Evolutionary conservation across 2,797 vertebrate genomes (phyloP), one percentile per base, ranked within the genome.

Genomic region (Corythornis leucogaster): DNA sequence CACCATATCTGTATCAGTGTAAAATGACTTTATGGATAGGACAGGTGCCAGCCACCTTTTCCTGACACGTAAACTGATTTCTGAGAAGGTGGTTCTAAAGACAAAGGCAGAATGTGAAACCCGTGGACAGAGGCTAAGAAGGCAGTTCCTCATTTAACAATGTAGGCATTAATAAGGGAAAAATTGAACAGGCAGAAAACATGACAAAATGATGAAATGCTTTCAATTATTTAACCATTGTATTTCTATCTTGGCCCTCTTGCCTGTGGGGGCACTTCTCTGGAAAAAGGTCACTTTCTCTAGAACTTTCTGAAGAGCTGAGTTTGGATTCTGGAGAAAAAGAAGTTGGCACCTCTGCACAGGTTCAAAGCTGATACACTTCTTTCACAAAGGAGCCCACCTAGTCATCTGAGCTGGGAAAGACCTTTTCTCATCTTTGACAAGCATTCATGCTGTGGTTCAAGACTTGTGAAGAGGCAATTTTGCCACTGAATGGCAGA

Each of bases 271-370:
- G 67, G 22, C 16, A 63, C 54, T 92, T 87, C 80, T 30, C 5
- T 71, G 38, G 84, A 59, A 88, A 40, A 9, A 74, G 24, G 12
- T 42, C 24, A 21, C 26, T 80, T 92, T 82, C 69, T 90, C 55
- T 69, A 85, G 73, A 92, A 87, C 22, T 53, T 0, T 4, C 48
- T 59, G 48, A 73, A 53, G 8, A 51, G 28, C 62, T 15, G 15
- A 71, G 71, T 87, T 87, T 80, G 79, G 85, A 50, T 94, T 94
- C 87, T 87, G 66, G 50, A 92, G 89, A 93, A 94, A 83, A 78
- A 76, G 48, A 55, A 85, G 58, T 85, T 20, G 28, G 35, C 55
- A 33, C 57, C 24, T 57, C 73, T 92, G 67, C 53, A 22, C 31
- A 46, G 64, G 25, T 40, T 73, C 50, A 54, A 20, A 38, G 63